Percentiles rank a stretch among this genome's conserved stretches.
Conservation (phyloP, 2,888 invertebrate species). For the Mimumesa dahlbomi region DNA sequence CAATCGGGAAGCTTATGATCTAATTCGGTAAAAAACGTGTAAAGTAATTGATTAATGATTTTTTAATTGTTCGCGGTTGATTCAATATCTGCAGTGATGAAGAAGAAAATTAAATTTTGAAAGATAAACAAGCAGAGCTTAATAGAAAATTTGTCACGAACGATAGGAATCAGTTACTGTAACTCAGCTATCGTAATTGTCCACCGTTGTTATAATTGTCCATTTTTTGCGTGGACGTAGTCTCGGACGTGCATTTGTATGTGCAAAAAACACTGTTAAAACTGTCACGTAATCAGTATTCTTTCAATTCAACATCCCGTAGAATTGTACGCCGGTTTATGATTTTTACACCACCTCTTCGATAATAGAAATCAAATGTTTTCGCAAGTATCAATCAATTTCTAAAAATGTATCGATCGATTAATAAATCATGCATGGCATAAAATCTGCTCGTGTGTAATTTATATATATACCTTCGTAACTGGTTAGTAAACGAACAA, state of each 20-base stretch:
- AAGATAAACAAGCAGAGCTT: background rate
- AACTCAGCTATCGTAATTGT: conserved; percentile 47
- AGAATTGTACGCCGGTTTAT: conserved; percentile 55
- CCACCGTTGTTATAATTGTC: conserved; percentile 33
- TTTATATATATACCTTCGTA: background rate
- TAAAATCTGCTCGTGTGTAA: too few species aligned
- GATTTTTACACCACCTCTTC: conserved; percentile 59
- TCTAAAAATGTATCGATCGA: conserved; percentile 69
- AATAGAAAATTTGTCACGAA: conserved; percentile 29
- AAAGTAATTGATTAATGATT: too few species aligned
- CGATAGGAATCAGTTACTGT: conserved; percentile 39
- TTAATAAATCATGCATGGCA: conserved; percentile 70
- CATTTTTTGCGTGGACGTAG: conserved; percentile 25
- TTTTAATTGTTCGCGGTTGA: too few species aligned
- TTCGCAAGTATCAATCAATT: conserved; percentile 65
- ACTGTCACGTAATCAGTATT: conserved; percentile 59
- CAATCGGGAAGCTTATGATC: too few species aligned
- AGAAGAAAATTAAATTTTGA: background rate
- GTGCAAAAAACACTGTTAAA: conserved; percentile 32
- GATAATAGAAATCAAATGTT: conserved; percentile 63
- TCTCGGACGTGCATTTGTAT: conserved; percentile 44
- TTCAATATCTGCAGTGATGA: background rate
- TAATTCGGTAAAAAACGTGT: too few species aligned
- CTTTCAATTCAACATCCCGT: conserved; percentile 50
- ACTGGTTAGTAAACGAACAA: background rate